Conservation (phyloP, 2,797 vertebrate species). For the Melanotaenia nigrans region DNA sequence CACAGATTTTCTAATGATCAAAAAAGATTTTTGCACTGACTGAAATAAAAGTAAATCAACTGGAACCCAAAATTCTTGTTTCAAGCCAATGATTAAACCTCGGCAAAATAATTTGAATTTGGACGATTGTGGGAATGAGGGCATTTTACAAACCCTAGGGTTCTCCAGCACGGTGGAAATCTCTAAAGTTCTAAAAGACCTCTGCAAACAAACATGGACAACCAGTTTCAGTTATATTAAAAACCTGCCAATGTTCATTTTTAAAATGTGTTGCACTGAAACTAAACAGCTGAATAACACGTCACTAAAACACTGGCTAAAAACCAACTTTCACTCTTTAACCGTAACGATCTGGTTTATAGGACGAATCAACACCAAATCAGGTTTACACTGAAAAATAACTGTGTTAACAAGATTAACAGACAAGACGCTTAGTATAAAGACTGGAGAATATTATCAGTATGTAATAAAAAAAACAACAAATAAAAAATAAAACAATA, state of each 20-base stretch:
- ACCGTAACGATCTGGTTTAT: slow-evolving; percentile 1
- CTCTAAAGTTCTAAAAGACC: rapidly evolving
- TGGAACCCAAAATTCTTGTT: too few species aligned
- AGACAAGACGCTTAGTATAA: too few species aligned
- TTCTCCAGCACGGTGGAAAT: neutral
- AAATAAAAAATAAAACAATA: too few species aligned
- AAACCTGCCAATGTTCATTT: neutral
- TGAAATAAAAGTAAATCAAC: too few species aligned
- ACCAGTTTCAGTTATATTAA: neutral
- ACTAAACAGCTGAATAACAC: neutral
- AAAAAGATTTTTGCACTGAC: too few species aligned
- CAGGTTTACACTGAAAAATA: neutral
- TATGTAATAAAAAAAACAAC: too few species aligned
- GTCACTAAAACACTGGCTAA: too few species aligned
- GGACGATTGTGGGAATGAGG: slow-evolving; percentile 2
- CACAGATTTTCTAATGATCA: too few species aligned
- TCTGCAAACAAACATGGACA: slow-evolving; percentile 46
- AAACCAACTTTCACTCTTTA: slow-evolving; percentile 3
- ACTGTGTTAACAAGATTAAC: neutral
- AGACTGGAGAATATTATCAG: too few species aligned
- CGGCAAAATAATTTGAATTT: neutral
- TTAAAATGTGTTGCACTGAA: neutral
- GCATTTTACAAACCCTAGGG: slow-evolving; percentile 45
- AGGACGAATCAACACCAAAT: neutral
- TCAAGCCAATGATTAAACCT: neutral